Base-by-base conservation (phyloP, 2,888 invertebrate species). In the Lacanobia wlatinum region DNA sequence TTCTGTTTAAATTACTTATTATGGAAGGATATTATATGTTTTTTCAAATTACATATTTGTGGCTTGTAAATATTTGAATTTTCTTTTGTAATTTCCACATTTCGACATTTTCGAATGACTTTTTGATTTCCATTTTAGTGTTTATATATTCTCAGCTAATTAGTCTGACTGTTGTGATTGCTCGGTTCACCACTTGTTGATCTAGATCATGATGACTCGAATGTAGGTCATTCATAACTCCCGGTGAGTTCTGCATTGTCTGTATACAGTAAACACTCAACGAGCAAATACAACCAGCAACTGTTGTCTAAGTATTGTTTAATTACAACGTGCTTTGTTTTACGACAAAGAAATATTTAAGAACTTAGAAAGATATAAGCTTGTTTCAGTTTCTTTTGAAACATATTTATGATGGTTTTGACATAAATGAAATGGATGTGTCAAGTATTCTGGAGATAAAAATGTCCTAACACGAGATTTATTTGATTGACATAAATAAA, bases 121-220 rank as follows among this genome's bases (percentile, higher is more conserved):
- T 69, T n/a, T 28, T 23, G 2, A 69, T 55, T 53, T 71, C 4
- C 6, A 38, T 46, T n/a, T 12, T 14, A 16, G 14, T 61, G 16
- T 52, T 56, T 63, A 12, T 52, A 1, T 60, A 18, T 56, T 60
- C 18, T 18, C 12, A 38, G 16, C 28, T 1, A 68, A 62, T 59
- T 75, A 34, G 34, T 56, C 2, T 6, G 10, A 6, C 16, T 23
- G 16, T 23, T 21, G 9, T 34, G 50, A 60, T 60, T 46, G 61
- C 66, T 53, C 64, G 75, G 58, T 55, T 71, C 18, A 43, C 66
- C 71, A 83, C 83, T 81, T 81, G 83, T 81, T 83, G 80, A 71
- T 75, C 69, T 69, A 69, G 50, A 83, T 71, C 60, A 71, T 75
- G 68, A 72, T 75, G 70, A 75, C 56, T 66, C 43, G 52, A 67